Evolutionary conservation across 2,113 vertebrate genomes (phyloP), one percentile per base, ranked within the genome.

Genomic region (Dendropsophus ebraccatus): DNA sequence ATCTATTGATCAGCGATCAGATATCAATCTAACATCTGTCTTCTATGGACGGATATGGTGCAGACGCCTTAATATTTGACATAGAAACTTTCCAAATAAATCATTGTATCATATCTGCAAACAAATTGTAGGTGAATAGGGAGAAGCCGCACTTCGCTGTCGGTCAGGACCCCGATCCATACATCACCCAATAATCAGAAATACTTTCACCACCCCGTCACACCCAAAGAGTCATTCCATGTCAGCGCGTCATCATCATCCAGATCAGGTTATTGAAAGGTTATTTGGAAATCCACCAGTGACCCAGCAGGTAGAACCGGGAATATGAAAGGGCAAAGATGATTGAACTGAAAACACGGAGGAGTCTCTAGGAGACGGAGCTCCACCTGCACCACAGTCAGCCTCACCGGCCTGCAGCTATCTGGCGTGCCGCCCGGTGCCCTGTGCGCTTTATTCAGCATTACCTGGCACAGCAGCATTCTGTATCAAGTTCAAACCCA

Each of bases 401-500:
- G 87, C 52, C 83, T 45, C 47, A 60, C 16, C 50, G 70, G 80
- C 86, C 72, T 56, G 45, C 28, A 74, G 47, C 70, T 37, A 77
- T 69, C 54, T 83, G 80, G 45, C 72, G 69, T 32, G 19, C 72
- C 47, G 65, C 88, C 90, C 32, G 85, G 83, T 85, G 54, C 69
- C 32, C 81, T 65, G 9, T 2, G 76, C 75, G 58, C 13, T 69
- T 21, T 13, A 14, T 28, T 50, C 86, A 83, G 88, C 88, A 88
- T 17, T 65, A 72, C 87, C 87, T 90, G 0, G 70, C 72, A 0
- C 60, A 85, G 76, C 76, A 87, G 88, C 60, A 76, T 70, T 84
- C 50, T 82, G 69, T 50, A 90, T 88, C 88, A 85, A 87, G 83
- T 89, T 89, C 90, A 83, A 89, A 81, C 82, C 89, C 88, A 88